Base-by-base conservation (phyloP, 2,113 vertebrate genomes). In the Hippocampus zosterae region DNA sequence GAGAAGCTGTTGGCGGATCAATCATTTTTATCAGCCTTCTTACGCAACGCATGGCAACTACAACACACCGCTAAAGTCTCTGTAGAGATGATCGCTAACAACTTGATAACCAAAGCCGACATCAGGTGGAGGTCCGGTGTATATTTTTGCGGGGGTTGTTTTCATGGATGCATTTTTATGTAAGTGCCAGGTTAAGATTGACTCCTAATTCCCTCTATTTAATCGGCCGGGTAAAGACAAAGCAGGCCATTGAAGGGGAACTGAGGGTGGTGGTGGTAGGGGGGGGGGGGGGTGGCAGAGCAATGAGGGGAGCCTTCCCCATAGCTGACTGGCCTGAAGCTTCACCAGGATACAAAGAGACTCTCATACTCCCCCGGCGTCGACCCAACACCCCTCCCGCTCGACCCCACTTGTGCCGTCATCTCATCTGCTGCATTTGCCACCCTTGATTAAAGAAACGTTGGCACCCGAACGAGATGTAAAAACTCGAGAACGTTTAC, bases 141-240 rank as follows among this genome's bases (percentile, higher is more conserved):
- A 71, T 76, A 72, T 70, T 74, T 65, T 37, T 52, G 2, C 1
- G 69, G 60, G 33, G 33, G 33, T 37, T 37, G 33, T 52, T 44
- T 27, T n/a, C 27, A 70, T n/a, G 41, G 27, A 29, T 62, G 56
- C 63, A 73, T 72, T 75, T 69, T 67, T 65, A 25, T 27, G n/a
- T 12, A 2, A 27, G 55, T 15, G 25, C 27, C 29, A 69, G 81
- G 73, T 79, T 89, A 83, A 91, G 83, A 81, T 84, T 79, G 88
- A 89, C 87, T 91, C 83, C 84, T 91, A 92, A 92, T 92, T 91
- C 88, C 85, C 81, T 84, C 81, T 59, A 76, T 91, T 89, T 90
- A 92, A 92, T 92, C 84, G 81, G 86, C 89, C 88, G 90, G 87
- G 89, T 91, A 90, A 84, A 88, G 82, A 93, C 92, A 93, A 93